Evolutionary conservation across 2,797 vertebrate species (phyloP).

Genomic region (Lophius americanus): DNA sequence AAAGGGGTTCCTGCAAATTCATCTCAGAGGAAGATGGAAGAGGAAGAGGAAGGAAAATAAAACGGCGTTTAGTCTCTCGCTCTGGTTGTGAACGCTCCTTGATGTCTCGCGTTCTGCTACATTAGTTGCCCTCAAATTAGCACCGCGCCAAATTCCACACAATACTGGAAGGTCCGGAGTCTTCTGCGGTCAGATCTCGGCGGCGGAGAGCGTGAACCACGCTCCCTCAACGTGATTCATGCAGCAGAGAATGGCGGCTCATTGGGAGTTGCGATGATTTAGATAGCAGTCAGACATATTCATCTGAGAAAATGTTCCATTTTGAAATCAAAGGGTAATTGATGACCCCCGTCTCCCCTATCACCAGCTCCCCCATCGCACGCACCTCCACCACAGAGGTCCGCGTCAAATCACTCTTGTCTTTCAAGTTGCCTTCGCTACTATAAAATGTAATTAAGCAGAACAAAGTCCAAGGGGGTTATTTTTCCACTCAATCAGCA

Average conservation of each 20-base stretch:
- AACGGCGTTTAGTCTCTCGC: conserved; percentile 41
- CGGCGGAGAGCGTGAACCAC: conserved; percentile 41
- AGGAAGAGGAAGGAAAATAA: conserved; percentile 38
- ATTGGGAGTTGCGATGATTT: conserved; percentile 71
- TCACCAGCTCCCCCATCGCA: background rate
- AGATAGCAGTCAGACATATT: conserved; percentile 76
- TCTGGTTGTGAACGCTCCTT: conserved; percentile 38
- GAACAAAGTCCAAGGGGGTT: conserved; percentile 79
- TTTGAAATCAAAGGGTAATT: conserved; percentile 82
- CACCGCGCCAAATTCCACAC: conserved; percentile 70
- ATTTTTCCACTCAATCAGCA: conserved; percentile 80
- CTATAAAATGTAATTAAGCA: conserved; percentile 86
- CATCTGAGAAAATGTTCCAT: conserved; percentile 75
- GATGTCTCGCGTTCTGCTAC: conserved; percentile 51
- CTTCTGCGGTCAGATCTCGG: conserved; percentile 47
- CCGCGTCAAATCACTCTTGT: conserved; percentile 76
- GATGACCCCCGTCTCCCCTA: conserved; percentile 61
- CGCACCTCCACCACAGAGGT: conserved; percentile 53
- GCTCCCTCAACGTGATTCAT: conserved; percentile 63
- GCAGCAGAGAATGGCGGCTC: conserved; percentile 69
- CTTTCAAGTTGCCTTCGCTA: conserved; percentile 79
- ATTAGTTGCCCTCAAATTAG: conserved; percentile 68
- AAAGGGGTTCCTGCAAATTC: conserved; percentile 44
- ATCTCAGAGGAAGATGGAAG: conserved; percentile 53
- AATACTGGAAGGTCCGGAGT: conserved; percentile 57